Evolutionary conservation across 2,888 invertebrate genomes (phyloP), one percentile per base, ranked within the genome.

Genomic region (Folsomia candida): DNA sequence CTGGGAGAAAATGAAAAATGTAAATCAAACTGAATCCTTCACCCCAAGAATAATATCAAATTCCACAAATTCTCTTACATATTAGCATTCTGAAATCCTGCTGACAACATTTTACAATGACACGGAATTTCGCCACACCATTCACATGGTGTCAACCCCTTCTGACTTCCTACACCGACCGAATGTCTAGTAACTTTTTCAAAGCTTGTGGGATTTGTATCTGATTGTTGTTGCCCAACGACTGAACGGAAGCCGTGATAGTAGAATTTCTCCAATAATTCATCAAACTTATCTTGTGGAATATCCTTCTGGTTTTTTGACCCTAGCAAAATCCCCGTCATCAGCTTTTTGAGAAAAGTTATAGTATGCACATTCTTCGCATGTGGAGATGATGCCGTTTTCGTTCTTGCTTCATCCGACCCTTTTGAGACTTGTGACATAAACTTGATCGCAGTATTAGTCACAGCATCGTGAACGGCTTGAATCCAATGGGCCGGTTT

Each of bases 81-180:
- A 82, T 94, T 94, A 2, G 91, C 90, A 77, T 90, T 89, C 82
- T 89, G 88, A 82, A 93, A 93, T 68, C 89, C 57, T 6, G 47
- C 24, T 1, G 72, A 68, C 26, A 78, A 63, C 66, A 71, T 70
- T 6, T 47, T 22, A 60, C 76, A 76, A 11, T 72, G 59, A 58
- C 76, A 76, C 0, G 72, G 69, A 27, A 51, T 68, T 67, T 76
- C 75, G 2, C 61, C 67, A 63, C 78, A 78, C 1, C 59, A 70
- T 51, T 75, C 70, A 69, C 78, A 78, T 9, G 9, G 9, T 47
- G 9, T 18, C 47, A 47, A 47, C 47, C 18, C 47, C 47, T 11
- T 47, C 9, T 47, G 9, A 14, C 51, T 61, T 54, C 57, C 69
- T 1, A 61, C n/a, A 20, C 26, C 51, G 29, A 59, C 62, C 14